Percentiles rank a stretch among this genome's conserved stretches.
Evolutionary conservation across 2,888 invertebrate genomes (phyloP).

Genomic region (Drosophila antonietae): DNA sequence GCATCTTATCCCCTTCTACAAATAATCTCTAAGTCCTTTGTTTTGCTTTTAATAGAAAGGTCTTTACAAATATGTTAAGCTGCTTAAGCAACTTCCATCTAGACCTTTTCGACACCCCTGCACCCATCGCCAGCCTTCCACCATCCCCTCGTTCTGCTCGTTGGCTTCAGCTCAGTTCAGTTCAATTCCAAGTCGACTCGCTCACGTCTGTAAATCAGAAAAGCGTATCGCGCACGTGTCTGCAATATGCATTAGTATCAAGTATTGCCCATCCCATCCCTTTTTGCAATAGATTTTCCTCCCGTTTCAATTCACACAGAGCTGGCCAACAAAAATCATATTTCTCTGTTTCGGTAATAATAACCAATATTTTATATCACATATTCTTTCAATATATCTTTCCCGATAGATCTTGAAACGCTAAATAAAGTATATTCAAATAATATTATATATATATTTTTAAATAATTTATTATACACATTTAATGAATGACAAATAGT

Average conservation of each 20-base stretch:
- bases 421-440: too few species aligned
- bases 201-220: slow-evolving; percentile 75
- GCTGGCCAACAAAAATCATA: background rate
- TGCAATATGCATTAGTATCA: slow-evolving; percentile 79
- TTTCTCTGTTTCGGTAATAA: background rate
- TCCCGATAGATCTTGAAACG: too few species aligned
- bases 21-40: slow-evolving; percentile 69
- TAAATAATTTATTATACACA: too few species aligned
- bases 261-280: background rate
- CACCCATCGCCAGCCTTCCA: background rate
- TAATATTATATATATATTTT: too few species aligned
- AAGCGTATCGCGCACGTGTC: slow-evolving; percentile 78
- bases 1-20: slow-evolving; percentile 5
- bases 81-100: slow-evolving; percentile 53
- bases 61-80: slow-evolving; percentile 79
- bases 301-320: too few species aligned
- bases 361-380: too few species aligned
- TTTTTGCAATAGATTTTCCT: background rate
- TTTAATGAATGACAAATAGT: too few species aligned
- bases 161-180: slow-evolving; percentile 14
- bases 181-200: slow-evolving; percentile 27
- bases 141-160: background rate
- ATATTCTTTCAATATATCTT: too few species aligned
- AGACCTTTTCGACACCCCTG: slow-evolving; percentile 24
- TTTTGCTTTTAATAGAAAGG: slow-evolving; percentile 75